Conservation (phyloP, 92 coral and sea anemone species). For the Umimayanthus chanpuru region DNA sequence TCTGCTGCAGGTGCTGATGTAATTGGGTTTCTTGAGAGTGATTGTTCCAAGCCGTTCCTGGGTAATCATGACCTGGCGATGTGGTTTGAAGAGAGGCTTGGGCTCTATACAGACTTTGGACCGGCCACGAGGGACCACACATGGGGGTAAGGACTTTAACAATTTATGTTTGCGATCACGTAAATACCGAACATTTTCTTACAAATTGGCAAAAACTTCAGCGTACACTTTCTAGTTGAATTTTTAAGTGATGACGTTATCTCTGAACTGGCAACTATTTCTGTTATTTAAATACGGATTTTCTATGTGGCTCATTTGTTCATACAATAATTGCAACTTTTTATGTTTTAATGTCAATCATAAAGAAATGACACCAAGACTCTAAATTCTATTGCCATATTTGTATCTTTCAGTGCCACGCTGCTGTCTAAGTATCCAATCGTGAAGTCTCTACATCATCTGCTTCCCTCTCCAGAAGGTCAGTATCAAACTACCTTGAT, state of each 20-base stretch:
- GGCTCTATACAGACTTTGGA: conserved; percentile 94
- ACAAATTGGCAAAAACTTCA: too few species aligned
- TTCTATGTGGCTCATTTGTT: too few species aligned
- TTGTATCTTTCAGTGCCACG: conserved; percentile 66
- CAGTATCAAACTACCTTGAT: too few species aligned
- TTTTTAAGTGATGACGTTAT: too few species aligned
- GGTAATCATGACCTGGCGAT: conserved; percentile 93
- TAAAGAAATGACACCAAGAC: not conserved
- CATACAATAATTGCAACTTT: too few species aligned
- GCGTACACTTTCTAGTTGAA: too few species aligned
- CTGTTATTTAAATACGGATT: too few species aligned
- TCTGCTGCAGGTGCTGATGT: conserved; percentile 86
- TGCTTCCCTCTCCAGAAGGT: conserved; percentile 98
- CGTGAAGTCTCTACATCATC: conserved; percentile 85
- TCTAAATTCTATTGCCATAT: not conserved
- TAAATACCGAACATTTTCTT: too few species aligned
- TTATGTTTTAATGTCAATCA: not conserved
- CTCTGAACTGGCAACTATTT: too few species aligned
- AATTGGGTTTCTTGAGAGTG: conserved; percentile 96
- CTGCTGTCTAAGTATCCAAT: conserved; percentile 94
- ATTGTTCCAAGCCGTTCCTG: conserved; percentile 87
- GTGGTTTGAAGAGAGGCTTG: conserved; percentile 96
- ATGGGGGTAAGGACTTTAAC: conserved; percentile 80
- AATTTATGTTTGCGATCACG: too few species aligned
- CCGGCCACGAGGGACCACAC: conserved; percentile 98